Base-by-base conservation (phyloP, 2,113 vertebrate genomes). In the Pygoscelis adeliae region DNA sequence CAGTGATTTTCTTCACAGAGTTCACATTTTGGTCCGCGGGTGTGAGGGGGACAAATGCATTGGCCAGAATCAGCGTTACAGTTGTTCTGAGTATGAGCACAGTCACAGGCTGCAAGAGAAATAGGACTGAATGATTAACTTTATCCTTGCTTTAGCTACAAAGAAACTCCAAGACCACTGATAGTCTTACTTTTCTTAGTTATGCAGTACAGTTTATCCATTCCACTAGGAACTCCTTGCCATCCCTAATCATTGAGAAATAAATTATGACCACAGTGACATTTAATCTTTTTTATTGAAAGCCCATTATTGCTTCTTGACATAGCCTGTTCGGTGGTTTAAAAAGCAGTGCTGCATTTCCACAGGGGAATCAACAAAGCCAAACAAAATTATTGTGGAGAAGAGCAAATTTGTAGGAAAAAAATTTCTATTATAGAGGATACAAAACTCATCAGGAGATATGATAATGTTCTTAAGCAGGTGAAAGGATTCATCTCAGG, bases 1-100 rank as follows among this genome's bases (percentile, higher is more conserved):
- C 99, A 99, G 98, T 98, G 96, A 40, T 97, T 98, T 22, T 97
- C 90, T 77, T 99, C 97, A 93, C 99, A 99, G 26, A 92, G 87
- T 81, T 99, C 97, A 88, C 99, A 99, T 78, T 97, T 98, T 26
- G 84, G 92, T 25, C 99, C 99, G 32, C 6, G 62, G 19, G 99
- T 99, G 89, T 99, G 98, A 89, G 99, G 97, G 2, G 99, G 99
- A 90, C 99, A 99, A 95, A 99, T 97, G 50, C 99, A 99, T 53
- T 98, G 96, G 21, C 99, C 99, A 2, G 98, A 98, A 27, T 97
- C 94, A 1, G 98, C 92, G 88, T 99, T 74, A 83, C 99, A 99
- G 94, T 98, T 99, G 27, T 99, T 98, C 40, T 98, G 98, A 20
- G 99, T 99, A 96, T 99, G 98, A n/a, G 97, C 93, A 73, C 99